Conservation (phyloP, 53 echinoderm and acorn worm genomes). For the Stichopus horrens region DNA sequence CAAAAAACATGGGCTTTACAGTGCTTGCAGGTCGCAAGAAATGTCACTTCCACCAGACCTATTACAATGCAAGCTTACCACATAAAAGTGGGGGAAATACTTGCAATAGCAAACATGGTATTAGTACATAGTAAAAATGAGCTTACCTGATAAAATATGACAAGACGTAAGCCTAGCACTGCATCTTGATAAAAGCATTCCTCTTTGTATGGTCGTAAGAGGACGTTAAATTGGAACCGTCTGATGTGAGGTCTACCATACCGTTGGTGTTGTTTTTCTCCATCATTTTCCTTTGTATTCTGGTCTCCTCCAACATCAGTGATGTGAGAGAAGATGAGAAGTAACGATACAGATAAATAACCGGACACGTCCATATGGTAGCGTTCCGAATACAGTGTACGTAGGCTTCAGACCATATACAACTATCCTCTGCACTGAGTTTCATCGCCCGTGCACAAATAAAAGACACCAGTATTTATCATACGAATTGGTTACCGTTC, state of each 20-base stretch:
- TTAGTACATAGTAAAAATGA: too few species aligned
- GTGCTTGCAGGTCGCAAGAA: too few species aligned
- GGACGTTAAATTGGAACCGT: slow-evolving; percentile 5
- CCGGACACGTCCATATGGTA: background rate
- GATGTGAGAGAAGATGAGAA: background rate
- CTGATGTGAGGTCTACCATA: slow-evolving; percentile 4
- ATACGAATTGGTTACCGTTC: too few species aligned
- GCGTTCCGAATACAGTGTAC: background rate
- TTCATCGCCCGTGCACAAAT: background rate
- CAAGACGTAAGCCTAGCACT: background rate
- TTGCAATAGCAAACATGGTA: too few species aligned
- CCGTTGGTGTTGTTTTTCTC: background rate
- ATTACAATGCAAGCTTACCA: too few species aligned
- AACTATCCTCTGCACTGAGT: background rate
- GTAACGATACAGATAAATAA: background rate
- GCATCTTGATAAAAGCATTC: slow-evolving; percentile 28
- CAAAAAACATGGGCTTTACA: too few species aligned
- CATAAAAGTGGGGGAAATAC: too few species aligned
- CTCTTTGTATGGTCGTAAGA: background rate
- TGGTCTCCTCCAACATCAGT: background rate
- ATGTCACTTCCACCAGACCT: too few species aligned
- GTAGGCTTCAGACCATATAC: background rate
- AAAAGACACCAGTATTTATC: background rate
- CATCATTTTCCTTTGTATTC: background rate
- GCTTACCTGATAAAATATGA: slow-evolving; percentile 16